Percentiles rank a stretch among this genome's conserved stretches.
Conservation (phyloP, 2,113 vertebrate species). For the Xerus inauris region DNA sequence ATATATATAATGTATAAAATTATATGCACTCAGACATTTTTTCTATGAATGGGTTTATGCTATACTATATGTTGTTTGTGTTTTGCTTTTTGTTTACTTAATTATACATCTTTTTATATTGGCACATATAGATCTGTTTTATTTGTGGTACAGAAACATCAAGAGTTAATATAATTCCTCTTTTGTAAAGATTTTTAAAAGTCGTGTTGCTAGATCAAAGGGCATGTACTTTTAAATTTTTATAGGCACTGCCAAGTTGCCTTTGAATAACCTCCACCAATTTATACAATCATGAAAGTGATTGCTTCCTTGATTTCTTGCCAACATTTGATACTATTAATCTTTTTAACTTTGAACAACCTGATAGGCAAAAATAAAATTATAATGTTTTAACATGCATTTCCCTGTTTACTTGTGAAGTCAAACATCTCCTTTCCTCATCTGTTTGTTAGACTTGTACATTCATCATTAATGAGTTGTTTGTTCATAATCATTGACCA, state of each 20-base stretch:
- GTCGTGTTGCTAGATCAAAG: neutral
- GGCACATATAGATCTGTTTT: neutral
- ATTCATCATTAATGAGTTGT: neutral
- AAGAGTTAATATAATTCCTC: neutral
- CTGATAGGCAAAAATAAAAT: neutral
- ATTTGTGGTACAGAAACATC: neutral
- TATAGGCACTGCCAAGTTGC: neutral
- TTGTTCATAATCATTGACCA: neutral
- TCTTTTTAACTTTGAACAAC: constrained; percentile 24
- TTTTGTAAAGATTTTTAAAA: neutral
- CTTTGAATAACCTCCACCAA: neutral
- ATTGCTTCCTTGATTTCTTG: neutral
- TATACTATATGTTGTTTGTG: neutral
- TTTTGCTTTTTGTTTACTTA: neutral
- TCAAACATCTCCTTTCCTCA: neutral
- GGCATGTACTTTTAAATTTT: neutral
- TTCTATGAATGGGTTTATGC: neutral
- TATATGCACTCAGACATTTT: neutral
- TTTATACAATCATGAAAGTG: neutral
- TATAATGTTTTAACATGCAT: neutral
- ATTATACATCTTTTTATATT: neutral
- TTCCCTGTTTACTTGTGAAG: neutral
- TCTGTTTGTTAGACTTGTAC: neutral
- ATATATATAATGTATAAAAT: neutral
- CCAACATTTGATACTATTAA: neutral